Evolutionary conservation across 2,113 vertebrate genomes (phyloP).

Genomic region (Ciconia maguari): DNA sequence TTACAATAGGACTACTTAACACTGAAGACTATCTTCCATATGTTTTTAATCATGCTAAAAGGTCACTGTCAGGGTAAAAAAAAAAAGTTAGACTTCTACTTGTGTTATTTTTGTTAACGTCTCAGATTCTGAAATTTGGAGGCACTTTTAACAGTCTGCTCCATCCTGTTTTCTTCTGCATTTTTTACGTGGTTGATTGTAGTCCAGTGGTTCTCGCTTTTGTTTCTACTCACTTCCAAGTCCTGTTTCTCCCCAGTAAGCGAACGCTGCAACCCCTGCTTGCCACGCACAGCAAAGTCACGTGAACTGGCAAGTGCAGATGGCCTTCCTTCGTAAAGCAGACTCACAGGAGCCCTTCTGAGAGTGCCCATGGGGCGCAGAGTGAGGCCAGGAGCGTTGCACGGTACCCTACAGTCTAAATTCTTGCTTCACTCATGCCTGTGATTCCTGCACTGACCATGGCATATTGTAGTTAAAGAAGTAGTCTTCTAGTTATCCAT

Average conservation of each 20-base stretch:
- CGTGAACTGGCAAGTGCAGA: neutral
- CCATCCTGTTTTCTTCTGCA: neutral
- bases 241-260: neutral
- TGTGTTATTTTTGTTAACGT: neutral
- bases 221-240: neutral
- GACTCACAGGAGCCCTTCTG: neutral
- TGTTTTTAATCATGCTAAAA: neutral
- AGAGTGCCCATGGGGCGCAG: fast-evolving
- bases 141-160: neutral
- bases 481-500: neutral
- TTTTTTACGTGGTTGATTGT: neutral
- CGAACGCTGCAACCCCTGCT: neutral
- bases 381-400: neutral
- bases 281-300: neutral
- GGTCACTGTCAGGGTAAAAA: neutral
- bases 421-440: neutral
- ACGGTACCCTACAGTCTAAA: neutral
- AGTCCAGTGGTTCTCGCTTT: neutral
- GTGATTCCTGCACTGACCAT: neutral
- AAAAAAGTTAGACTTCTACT: neutral
- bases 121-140: neutral
- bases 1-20: neutral
- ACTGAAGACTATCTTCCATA: neutral
- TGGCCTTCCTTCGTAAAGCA: neutral
- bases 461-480: neutral